Evolutionary conservation across 1,140 invertebrate genomes (phyloP).

Genomic region (Atta texana): DNA sequence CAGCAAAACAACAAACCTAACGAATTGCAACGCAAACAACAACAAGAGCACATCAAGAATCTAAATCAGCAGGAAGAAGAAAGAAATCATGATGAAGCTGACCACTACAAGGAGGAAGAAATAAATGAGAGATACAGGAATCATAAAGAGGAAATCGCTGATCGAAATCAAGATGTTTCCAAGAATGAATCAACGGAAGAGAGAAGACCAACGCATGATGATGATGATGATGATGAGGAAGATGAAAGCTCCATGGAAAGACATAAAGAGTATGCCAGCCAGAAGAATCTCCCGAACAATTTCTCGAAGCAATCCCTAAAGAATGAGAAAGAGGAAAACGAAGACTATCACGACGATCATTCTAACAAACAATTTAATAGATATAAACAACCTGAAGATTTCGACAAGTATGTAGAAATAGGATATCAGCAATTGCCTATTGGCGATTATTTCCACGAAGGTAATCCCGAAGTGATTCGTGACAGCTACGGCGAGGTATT

Average conservation of each 20-base stretch:
- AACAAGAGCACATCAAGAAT: constrained; percentile 68
- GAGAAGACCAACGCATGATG: not conserved
- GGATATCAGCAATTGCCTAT: constrained; percentile 57
- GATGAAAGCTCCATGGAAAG: constrained; percentile 41
- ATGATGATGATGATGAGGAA: constrained; percentile 44
- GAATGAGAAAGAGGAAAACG: constrained; percentile 24
- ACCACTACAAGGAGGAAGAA: constrained; percentile 46
- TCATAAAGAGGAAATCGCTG: constrained; percentile 52
- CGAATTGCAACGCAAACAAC: constrained; percentile 74
- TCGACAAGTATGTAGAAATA: constrained; percentile 50
- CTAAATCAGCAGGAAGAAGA: constrained; percentile 69
- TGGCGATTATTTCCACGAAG: constrained; percentile 64
- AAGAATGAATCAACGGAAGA: not conserved
- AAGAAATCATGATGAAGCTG: constrained; percentile 22
- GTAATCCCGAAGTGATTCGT: constrained; percentile 65
- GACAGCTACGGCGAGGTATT: constrained; percentile 79
- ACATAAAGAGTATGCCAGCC: constrained; percentile 15
- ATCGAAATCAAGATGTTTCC: constrained; percentile 29
- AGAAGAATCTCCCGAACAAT: not conserved
- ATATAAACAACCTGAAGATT: constrained; percentile 17
- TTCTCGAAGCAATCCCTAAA: not conserved
- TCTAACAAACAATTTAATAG: not conserved
- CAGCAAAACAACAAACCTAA: constrained; percentile 69
- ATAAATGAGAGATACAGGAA: constrained; percentile 39
- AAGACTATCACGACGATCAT: constrained; percentile 52